Evolutionary conservation across 2,113 vertebrate genomes (phyloP).

Genomic region (Romanogobio albipinnatus): DNA sequence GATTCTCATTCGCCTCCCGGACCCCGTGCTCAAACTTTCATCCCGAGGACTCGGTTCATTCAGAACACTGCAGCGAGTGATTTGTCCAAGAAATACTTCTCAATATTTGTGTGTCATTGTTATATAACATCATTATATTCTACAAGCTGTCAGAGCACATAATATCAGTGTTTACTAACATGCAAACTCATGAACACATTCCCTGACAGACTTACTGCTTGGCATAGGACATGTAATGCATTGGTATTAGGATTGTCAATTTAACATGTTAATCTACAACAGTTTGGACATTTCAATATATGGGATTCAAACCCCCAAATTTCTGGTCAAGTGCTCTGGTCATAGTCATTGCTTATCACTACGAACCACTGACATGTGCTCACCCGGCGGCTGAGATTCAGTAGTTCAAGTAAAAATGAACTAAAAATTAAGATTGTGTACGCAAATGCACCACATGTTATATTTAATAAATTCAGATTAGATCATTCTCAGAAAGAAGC

Average conservation of each 20-base stretch:
- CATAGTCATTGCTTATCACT: no score
- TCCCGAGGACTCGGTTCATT: background rate
- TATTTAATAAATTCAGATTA: no score
- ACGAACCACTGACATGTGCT: no score
- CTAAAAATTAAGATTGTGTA: no score
- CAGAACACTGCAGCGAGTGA: background rate
- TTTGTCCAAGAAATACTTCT: slow-evolving; percentile 7
- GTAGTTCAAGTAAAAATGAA: no score
- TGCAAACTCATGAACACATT: background rate
- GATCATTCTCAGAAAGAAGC: no score
- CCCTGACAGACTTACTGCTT: background rate
- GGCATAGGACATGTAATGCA: background rate
- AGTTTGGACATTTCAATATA: no score
- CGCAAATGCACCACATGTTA: no score
- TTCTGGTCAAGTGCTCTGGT: no score
- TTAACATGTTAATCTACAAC: background rate
- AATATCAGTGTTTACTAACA: slow-evolving; percentile 17
- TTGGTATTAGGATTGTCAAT: background rate
- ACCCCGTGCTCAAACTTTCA: background rate
- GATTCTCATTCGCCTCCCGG: slow-evolving; percentile 12
- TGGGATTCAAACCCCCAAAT: no score
- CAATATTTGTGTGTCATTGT: background rate
- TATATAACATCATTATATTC: slow-evolving; percentile 7
- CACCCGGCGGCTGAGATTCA: no score
- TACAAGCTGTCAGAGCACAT: background rate